phyloP scores from a whole-genome alignment of 1,140 invertebrate genomes.

The Trachymyrmex cornetzi region DNA sequence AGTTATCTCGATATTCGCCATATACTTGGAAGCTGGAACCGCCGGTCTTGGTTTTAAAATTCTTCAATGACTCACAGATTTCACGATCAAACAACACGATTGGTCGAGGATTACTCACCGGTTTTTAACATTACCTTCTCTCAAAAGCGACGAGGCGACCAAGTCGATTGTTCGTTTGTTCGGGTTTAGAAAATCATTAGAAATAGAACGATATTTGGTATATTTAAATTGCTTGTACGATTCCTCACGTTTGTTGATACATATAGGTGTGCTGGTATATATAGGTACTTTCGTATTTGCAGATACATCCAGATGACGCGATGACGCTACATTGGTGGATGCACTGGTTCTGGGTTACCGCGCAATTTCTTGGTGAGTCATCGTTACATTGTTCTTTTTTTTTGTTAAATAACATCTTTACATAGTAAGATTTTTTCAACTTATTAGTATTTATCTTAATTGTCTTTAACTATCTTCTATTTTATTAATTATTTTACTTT shows the following conservation, averaged over 20 bases:
- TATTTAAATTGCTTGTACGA: not conserved
- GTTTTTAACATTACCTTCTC: constrained; percentile 17
- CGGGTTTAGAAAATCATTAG: not conserved
- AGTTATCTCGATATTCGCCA: not conserved
- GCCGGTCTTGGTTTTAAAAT: constrained; percentile 38
- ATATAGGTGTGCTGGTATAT: not conserved
- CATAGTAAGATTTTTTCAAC: not conserved
- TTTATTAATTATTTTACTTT: not conserved
- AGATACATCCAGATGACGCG: constrained; percentile 85
- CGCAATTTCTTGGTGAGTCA: constrained; percentile 85
- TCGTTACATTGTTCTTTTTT: not conserved
- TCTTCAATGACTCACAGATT: constrained; percentile 63
- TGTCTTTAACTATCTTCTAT: not conserved
- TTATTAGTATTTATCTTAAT: not conserved
- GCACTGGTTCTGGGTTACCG: constrained; percentile 91
- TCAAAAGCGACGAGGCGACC: constrained; percentile 12
- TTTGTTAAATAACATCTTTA: not conserved
- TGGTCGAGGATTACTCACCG: constrained; percentile 60
- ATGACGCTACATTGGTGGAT: constrained; percentile 91
- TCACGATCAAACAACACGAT: constrained; percentile 45
- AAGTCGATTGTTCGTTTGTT: not conserved
- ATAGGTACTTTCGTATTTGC: constrained; percentile 62
- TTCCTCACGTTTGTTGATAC: not conserved
- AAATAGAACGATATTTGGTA: not conserved
- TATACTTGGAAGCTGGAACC: constrained; percentile 7